Evolutionary conservation across 1,140 invertebrate species (phyloP), one percentile per base, ranked within the genome.

Genomic region (Bilobella aurantiaca): DNA sequence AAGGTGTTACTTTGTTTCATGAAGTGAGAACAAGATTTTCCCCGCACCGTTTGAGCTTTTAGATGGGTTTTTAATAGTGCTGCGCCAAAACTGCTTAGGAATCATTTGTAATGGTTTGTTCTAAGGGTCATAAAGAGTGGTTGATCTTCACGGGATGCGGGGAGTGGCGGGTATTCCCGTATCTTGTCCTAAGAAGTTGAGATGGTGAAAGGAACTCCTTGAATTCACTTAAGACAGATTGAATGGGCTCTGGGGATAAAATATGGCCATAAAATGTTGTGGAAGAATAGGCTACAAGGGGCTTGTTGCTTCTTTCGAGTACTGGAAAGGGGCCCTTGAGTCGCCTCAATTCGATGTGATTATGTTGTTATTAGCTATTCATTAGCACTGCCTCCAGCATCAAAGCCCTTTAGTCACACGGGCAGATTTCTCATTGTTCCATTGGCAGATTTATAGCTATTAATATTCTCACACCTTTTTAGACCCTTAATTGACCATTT

Each of bases 231-330:
- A 68, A 58, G 67, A 68, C 67, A 68, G 63, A 65, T 68, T 68
- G 67, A 69, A 69, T 65, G 65, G 68, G 37, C 49, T 25, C 23
- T 23, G 14, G 49, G 64, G 68, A 69, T 66, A 69, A 69, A 69
- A 65, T 69, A 69, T 69, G 63, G 67, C 58, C 67, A 69, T 63
- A 62, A 64, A 58, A 16, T 53, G 8, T 5, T 5, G 23, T 5
- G 23, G 25, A 53, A 53, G 49, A 23, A 23, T 53, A 23, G 49
- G 21, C 5, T 14, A 5, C 8, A 23, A 53, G 49, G 5, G 49
- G 14, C 49, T 53, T 53, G 49, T 53, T 53, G 49, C 49, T 8
- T 53, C 49, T 42, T 18, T 42, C 34, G 8, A 42, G 34, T n/a
- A n/a, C n/a, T n/a, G n/a, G n/a, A n/a, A n/a, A n/a, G n/a, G n/a